Evolutionary conservation across 2,113 vertebrate species (phyloP), one percentile per base, ranked within the genome.

Genomic region (Numida meleagris): DNA sequence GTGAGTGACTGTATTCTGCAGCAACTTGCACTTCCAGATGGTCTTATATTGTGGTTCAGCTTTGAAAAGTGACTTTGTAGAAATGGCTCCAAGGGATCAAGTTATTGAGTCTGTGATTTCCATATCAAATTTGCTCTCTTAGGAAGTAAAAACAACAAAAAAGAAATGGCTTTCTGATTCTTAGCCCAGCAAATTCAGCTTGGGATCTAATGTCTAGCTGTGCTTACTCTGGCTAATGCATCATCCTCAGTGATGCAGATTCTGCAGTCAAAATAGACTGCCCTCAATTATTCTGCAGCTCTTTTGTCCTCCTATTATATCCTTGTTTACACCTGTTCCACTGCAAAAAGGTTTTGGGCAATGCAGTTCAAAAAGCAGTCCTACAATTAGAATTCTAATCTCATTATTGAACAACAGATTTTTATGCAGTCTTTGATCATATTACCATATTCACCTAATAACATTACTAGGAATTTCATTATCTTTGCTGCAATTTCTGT

Each of bases 11-110:
- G 14, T 46, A 40, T 84, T 86, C 88, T 75, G 70, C 43, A 90
- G 75, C 33, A 88, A 90, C 58, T 77, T 93, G 27, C 10, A 7
- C 86, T 95, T 94, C 90, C 94, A 95, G 93, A 91, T 94, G 93
- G 88, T 89, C 85, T 91, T 88, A 53, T 19, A n/a, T 46, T 88
- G 61, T 83, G 48, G 40, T 84, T 95, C 43, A 91, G 72, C 85
- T 93, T 88, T 88, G 76, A 94, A 91, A 90, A 90, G 48, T 95
- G 88, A 78, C 93, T 95, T 93, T 91, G 61, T 78, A 91, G 68
- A 86, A 95, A 90, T 82, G 24, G 70, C 80, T 88, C 15, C 66
- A 48, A 83, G 91, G 91, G 93, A 91, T 62, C 10, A 20, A 86
- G 10, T 93, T 94, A 95, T 4, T 83, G 82, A 82, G 42, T 53